phyloP scores from a whole-genome alignment of 2,797 vertebrate species.

The Pseudochirops cupreus region DNA sequence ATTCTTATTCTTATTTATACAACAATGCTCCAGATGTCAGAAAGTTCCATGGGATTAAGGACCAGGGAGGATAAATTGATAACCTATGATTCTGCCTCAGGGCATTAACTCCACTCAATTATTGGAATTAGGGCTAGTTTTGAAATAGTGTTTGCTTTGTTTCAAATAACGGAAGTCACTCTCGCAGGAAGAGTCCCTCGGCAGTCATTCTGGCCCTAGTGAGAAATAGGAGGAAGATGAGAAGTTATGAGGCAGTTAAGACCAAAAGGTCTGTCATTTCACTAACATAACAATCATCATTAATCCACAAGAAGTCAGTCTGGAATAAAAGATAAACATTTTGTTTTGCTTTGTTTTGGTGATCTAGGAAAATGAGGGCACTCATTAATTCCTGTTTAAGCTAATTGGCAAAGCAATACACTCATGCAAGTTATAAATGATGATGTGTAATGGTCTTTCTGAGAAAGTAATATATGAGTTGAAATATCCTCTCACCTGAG shows the following conservation, averaged over 20 bases:
- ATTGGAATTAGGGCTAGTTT: constrained; percentile 70
- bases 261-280: not conserved
- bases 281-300: not conserved
- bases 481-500: constrained; percentile 60
- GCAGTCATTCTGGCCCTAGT: constrained; percentile 49
- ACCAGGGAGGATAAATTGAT: constrained; percentile 57
- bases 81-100: constrained; percentile 42
- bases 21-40: not conserved
- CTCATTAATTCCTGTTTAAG: constrained; percentile 22
- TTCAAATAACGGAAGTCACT: constrained; percentile 72
- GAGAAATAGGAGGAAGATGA: constrained; percentile 46
- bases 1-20: not conserved
- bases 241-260: not conserved
- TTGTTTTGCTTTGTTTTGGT: constrained; percentile 18
- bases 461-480: constrained; percentile 44
- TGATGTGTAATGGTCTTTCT: constrained; percentile 12
- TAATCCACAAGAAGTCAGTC: not conserved
- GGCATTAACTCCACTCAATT: constrained; percentile 69
- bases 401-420: constrained; percentile 36
- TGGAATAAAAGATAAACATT: not conserved
- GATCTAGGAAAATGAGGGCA: not conserved
- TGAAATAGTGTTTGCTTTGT: constrained; percentile 77
- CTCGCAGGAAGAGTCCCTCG: constrained; percentile 56
- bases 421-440: constrained; percentile 56
- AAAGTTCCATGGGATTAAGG: constrained; percentile 35